These are phyloP conservation scores for Brachypteracias leptosomus DNA, from an alignment of 2,113 vertebrate species.

Conservation along the genomic window DNA sequence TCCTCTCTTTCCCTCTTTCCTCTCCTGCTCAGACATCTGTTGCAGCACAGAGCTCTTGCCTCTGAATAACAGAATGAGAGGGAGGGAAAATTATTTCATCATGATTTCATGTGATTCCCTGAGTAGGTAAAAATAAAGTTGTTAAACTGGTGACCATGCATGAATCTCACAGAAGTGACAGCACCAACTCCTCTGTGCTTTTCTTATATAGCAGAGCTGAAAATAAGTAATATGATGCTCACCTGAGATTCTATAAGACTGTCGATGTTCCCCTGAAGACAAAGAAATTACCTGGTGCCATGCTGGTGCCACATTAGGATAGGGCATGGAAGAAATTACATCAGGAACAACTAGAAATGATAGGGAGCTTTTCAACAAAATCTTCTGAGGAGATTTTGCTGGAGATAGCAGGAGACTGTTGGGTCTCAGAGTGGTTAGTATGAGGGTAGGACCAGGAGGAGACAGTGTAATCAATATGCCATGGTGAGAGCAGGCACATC, in stretches of 20 bases:
- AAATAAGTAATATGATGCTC: background rate
- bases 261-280: background rate
- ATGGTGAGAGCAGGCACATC: background rate
- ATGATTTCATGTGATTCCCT: conserved; percentile 1
- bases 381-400: background rate
- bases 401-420: background rate
- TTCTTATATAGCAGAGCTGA: conserved; percentile 6
- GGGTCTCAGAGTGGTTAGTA: background rate
- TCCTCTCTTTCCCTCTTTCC: background rate
- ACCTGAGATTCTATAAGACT: background rate
- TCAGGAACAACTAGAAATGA: background rate
- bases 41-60: background rate
- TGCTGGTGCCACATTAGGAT: background rate
- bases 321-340: background rate
- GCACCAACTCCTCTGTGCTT: background rate
- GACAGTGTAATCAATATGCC: background rate
- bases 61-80: background rate
- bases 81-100: background rate
- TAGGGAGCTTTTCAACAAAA: background rate
- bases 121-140: conserved; percentile 43
- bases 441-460: background rate
- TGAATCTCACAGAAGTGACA: conserved; percentile 21
- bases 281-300: background rate
- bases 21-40: background rate
- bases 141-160: conserved; percentile 37